Conservation (phyloP, 2,797 vertebrate species). For the Pangasius sanitwongsei region DNA sequence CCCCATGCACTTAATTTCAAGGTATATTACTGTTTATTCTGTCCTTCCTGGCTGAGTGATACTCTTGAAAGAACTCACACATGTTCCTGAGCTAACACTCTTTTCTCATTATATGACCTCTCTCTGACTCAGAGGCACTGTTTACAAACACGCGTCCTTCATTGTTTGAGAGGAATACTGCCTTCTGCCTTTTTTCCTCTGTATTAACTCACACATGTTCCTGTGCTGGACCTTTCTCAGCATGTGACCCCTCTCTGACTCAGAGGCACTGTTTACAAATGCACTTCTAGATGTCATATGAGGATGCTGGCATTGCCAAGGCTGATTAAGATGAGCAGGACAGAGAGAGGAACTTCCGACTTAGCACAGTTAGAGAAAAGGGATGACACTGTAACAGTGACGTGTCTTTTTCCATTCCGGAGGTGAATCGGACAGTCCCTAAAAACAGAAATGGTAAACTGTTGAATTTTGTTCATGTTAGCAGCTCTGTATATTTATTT, state of each 20-base stretch:
- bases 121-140: constrained; percentile 23
- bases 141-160: constrained; percentile 33
- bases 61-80: constrained; percentile 22
- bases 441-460: constrained; percentile 21
- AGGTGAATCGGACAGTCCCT: constrained; percentile 4
- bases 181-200: not conserved
- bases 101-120: constrained; percentile 15
- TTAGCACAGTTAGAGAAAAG: not conserved
- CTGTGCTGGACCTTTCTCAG: not conserved
- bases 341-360: not conserved
- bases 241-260: constrained; percentile 32
- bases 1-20: constrained; percentile 15
- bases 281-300: constrained; percentile 7
- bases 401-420: constrained; percentile 7
- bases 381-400: not conserved
- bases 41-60: constrained; percentile 6
- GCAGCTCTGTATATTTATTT: constrained; percentile 24
- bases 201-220: constrained; percentile 26
- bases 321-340: not conserved
- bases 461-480: constrained; percentile 13
- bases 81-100: constrained; percentile 27
- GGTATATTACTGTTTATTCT: constrained; percentile 14
- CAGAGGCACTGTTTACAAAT: constrained; percentile 40
- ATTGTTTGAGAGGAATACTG: constrained; percentile 19
- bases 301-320: not conserved